These are phyloP conservation scores for Rhopalosiphum nymphaeae DNA, from an alignment of 2,888 invertebrate species.

Conservation along the genomic window DNA sequence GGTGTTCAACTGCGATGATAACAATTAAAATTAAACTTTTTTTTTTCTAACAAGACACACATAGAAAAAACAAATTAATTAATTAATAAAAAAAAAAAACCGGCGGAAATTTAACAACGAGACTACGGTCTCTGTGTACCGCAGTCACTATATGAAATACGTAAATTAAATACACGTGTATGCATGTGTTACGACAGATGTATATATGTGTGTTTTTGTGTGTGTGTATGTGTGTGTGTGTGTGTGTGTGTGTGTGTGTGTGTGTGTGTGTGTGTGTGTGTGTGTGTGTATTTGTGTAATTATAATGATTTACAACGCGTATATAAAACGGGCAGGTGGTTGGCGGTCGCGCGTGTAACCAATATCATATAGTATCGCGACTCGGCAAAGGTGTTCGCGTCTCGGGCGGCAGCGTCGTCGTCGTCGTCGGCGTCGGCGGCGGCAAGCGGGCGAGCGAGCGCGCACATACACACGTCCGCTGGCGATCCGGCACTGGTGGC, in stretches of 20 bases:
- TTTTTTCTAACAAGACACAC: background rate
- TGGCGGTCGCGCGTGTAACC: background rate
- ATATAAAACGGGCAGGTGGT: background rate
- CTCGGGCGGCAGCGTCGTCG: conserved; percentile 35
- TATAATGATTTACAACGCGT: background rate
- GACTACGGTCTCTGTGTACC: background rate
- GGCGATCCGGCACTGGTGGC: conserved; percentile 63
- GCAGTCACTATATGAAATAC: background rate
- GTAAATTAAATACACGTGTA: background rate
- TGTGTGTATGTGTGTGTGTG: background rate
- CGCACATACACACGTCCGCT: conserved; percentile 61
- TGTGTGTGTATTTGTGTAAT: background rate
- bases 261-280: background rate
- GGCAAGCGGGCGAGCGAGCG: conserved; percentile 38
- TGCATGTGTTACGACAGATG: background rate
- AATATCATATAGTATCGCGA: background rate
- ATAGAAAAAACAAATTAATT: background rate
- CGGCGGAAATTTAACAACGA: background rate
- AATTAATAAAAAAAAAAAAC: background rate
- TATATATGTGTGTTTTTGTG: background rate
- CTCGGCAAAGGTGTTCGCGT: conserved; percentile 16
- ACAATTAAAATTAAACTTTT: background rate
- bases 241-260: background rate
- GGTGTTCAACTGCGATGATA: background rate
- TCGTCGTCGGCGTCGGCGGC: conserved; percentile 17